Evolutionary conservation across 2,888 invertebrate genomes (phyloP).

Genomic region (Ormyrus rosae): DNA sequence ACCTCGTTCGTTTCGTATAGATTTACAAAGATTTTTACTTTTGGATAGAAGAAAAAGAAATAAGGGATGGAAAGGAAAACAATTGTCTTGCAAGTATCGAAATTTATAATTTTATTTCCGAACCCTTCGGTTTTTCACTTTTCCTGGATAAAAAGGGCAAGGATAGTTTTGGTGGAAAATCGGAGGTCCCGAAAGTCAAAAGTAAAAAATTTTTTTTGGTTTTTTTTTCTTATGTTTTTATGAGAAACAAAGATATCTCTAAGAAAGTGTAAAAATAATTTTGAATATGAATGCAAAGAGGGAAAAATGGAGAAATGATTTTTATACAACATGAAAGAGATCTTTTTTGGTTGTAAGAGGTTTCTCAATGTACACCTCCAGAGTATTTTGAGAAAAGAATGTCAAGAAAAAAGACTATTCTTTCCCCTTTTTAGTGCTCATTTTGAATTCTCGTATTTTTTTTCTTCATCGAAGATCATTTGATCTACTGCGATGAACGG

Average conservation of each 20-base stretch:
- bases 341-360: constrained; percentile 20
- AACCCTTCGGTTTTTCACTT: neutral
- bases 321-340: constrained; percentile 29
- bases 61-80: neutral
- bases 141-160: neutral
- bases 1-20: neutral
- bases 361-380: neutral
- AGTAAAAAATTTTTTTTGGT: constrained; percentile 50
- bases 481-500: constrained; percentile 54
- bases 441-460: constrained; percentile 17
- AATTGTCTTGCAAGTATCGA: neutral
- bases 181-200: constrained; percentile 2
- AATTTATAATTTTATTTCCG: neutral
- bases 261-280: constrained; percentile 30
- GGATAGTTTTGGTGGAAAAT: neutral
- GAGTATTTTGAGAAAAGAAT: constrained; percentile 34
- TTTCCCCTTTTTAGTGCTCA: constrained; percentile 23
- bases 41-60: constrained; percentile 2
- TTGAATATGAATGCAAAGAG: constrained; percentile 2
- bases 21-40: constrained; percentile 32
- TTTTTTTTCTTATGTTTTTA: constrained; percentile 33
- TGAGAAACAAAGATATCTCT: constrained; percentile 13
- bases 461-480: constrained; percentile 35
- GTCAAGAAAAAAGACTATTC: constrained; percentile 22
- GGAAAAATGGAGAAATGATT: constrained; percentile 3